Conservation (phyloP, 2,797 vertebrate genomes). For the Octomys mimax region DNA sequence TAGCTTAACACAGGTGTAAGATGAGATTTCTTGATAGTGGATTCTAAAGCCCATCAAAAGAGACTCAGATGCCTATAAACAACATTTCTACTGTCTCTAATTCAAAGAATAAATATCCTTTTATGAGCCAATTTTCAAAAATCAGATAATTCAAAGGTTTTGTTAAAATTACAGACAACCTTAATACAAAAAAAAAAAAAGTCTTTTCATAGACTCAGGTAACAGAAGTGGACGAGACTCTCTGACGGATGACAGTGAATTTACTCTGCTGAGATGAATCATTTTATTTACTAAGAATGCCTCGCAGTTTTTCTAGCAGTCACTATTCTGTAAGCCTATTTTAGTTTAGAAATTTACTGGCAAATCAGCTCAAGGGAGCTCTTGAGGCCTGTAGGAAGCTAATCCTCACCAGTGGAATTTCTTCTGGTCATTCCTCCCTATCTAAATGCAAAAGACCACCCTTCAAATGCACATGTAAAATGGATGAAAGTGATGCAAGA, state of each 20-base stretch:
- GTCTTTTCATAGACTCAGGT: conserved; percentile 29
- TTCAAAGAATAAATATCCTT: conserved; percentile 78
- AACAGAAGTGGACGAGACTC: conserved; percentile 59
- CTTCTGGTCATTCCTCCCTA: conserved; percentile 67
- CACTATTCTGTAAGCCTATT: conserved; percentile 62
- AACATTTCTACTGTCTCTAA: conserved; percentile 59
- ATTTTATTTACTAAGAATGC: conserved; percentile 78
- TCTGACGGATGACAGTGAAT: conserved; percentile 44
- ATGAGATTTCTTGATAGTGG: neutral
- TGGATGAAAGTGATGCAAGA: conserved; percentile 59
- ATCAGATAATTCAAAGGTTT: conserved; percentile 71
- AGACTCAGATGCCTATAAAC: conserved; percentile 49
- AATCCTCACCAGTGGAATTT: conserved; percentile 69
- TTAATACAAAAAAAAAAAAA: conserved; percentile 68
- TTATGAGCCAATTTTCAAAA: conserved; percentile 75
- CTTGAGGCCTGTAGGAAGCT: conserved; percentile 56
- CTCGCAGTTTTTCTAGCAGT: conserved; percentile 48
- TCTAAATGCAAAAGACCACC: conserved; percentile 85
- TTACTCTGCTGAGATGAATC: conserved; percentile 63
- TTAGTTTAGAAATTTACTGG: conserved; percentile 74
- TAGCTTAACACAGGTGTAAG: neutral
- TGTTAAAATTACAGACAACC: conserved; percentile 68
- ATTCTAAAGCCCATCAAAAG: neutral
- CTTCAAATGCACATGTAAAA: conserved; percentile 76
- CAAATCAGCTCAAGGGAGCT: conserved; percentile 49